Conservation (phyloP, 2,113 vertebrate species). For the Microtus ochrogaster region DNA sequence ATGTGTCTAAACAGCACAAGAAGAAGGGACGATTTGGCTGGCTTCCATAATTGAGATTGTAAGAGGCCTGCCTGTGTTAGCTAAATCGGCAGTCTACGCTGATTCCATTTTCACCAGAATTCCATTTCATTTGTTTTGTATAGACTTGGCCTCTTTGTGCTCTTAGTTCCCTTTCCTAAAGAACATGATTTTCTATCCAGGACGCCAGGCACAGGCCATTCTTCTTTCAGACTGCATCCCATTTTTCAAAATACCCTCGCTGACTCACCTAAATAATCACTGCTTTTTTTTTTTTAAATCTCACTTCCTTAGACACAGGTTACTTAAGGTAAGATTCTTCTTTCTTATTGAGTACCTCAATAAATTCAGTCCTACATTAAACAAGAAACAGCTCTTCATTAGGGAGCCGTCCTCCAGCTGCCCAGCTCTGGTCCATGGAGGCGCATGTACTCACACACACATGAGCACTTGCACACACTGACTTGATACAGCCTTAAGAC, state of each 20-base stretch:
- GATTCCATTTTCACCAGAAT: slow-evolving; percentile 62
- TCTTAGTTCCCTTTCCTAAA: slow-evolving; percentile 55
- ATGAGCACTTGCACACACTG: not conserved
- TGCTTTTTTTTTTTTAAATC: not conserved
- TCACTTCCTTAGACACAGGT: slow-evolving; percentile 49
- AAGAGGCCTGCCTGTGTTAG: slow-evolving; percentile 44
- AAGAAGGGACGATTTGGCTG: slow-evolving; percentile 38
- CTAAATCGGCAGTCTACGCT: slow-evolving; percentile 54
- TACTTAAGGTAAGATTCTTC: slow-evolving; percentile 41
- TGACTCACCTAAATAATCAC: slow-evolving; percentile 58
- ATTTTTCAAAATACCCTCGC: slow-evolving; percentile 64
- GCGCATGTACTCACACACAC: not conserved
- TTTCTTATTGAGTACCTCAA: slow-evolving; percentile 46
- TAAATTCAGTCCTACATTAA: not conserved
- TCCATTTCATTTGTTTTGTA: slow-evolving; percentile 57
- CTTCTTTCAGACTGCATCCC: slow-evolving; percentile 59
- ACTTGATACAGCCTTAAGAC: slow-evolving; percentile 4
- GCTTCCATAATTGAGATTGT: slow-evolving; percentile 62
- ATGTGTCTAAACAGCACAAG: slow-evolving; percentile 38
- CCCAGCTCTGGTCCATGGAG: not conserved
- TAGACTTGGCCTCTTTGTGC: slow-evolving; percentile 29
- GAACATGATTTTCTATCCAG: slow-evolving; percentile 52
- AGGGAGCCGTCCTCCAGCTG: not conserved
- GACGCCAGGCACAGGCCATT: slow-evolving; percentile 45
- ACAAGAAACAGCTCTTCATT: slow-evolving; percentile 47